Evolutionary conservation across 2,888 invertebrate species (phyloP).

Genomic region (Pandemis heparana): DNA sequence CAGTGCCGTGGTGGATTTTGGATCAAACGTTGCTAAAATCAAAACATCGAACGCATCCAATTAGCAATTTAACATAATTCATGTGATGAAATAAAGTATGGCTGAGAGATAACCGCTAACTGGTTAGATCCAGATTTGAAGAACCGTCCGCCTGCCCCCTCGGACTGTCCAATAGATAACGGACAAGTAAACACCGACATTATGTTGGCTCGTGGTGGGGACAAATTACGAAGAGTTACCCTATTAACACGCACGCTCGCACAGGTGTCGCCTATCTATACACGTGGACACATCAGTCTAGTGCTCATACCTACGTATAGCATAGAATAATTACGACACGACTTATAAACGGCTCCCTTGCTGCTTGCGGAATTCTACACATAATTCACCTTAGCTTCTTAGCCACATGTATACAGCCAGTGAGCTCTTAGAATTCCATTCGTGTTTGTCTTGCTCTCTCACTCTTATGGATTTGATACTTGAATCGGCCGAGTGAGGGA

Average conservation of each 20-base stretch:
- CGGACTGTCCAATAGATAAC: slow-evolving; percentile 46
- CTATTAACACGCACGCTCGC: slow-evolving; percentile 13
- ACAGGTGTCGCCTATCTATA: slow-evolving; percentile 6
- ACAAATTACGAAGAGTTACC: slow-evolving; percentile 24
- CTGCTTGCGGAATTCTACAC: neutral
- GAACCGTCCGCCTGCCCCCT: slow-evolving; percentile 62
- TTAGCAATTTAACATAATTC: slow-evolving; percentile 36
- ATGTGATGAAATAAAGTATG: slow-evolving; percentile 61
- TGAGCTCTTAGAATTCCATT: too few species aligned
- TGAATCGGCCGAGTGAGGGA: too few species aligned
- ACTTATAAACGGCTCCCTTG: neutral
- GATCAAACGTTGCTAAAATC: too few species aligned
- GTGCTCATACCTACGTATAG: neutral
- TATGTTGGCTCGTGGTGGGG: slow-evolving; percentile 30
- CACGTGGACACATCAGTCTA: slow-evolving; percentile 25
- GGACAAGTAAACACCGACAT: slow-evolving; percentile 28
- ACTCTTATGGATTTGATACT: too few species aligned
- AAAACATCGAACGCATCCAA: slow-evolving; percentile 4
- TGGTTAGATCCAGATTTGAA: slow-evolving; percentile 59
- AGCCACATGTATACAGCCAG: too few species aligned
- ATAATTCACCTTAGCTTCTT: neutral
- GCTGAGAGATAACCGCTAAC: slow-evolving; percentile 58
- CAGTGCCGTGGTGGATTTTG: too few species aligned
- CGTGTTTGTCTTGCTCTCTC: too few species aligned
- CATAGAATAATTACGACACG: too few species aligned